A percentile compares a stretch with the other conserved stretches of the same genome.
phyloP scores from a whole-genome alignment of 1,140 invertebrate species.

The Procambarus virginalis region DNA sequence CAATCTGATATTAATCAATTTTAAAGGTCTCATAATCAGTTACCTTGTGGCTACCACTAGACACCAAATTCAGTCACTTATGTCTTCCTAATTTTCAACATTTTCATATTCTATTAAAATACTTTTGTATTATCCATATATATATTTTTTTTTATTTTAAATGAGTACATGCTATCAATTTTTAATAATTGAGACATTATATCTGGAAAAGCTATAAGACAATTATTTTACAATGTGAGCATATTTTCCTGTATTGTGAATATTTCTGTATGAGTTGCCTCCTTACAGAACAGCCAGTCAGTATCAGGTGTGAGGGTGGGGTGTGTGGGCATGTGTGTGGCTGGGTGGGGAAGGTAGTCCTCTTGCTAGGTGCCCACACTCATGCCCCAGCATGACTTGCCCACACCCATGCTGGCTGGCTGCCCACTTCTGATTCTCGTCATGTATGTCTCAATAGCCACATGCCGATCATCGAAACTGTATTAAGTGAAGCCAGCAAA shows the following conservation, averaged over 20 bases:
- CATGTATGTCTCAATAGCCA: conserved; percentile 26
- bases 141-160: background rate
- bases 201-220: background rate
- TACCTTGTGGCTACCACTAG: conserved; percentile 21
- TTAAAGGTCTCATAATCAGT: conserved; percentile 11
- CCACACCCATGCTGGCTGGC: background rate
- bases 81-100: background rate
- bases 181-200: background rate
- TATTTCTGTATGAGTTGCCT: background rate
- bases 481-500: conserved; percentile 34
- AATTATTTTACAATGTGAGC: background rate
- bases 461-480: conserved; percentile 42
- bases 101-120: too few relatives aligned
- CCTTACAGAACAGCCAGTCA: too few relatives aligned
- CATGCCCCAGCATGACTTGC: background rate
- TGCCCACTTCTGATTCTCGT: background rate
- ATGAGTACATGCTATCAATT: background rate
- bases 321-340: background rate
- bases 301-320: too few relatives aligned
- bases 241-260: background rate
- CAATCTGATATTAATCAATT: too few relatives aligned
- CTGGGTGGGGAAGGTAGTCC: background rate
- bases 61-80: background rate
- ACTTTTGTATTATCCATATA: too few relatives aligned
- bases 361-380: too few relatives aligned